phyloP scores from a whole-genome alignment of 2,888 invertebrate species.

The Drosophila cognata region DNA sequence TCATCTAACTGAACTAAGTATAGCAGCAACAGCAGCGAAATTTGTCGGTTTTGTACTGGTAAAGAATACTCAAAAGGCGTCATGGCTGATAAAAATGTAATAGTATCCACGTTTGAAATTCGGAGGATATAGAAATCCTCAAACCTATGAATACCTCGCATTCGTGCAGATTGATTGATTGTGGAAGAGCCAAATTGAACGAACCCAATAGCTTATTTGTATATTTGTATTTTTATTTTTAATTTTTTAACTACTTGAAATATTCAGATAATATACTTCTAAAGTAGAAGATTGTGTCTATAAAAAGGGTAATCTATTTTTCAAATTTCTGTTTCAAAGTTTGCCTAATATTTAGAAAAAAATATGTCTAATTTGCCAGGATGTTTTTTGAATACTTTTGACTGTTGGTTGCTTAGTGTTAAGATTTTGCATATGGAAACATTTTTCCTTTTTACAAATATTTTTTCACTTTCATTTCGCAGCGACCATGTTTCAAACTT shows the following conservation, averaged over 20 bases:
- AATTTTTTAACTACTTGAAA: neutral
- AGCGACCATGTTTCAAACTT: slow-evolving; percentile 94
- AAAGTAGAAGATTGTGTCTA: too few species aligned
- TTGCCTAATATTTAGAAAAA: too few species aligned
- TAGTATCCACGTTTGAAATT: neutral
- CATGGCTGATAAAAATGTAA: neutral
- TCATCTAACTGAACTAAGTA: neutral
- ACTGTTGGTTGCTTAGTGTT: too few species aligned
- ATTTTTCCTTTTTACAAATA: neutral
- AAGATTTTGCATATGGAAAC: too few species aligned
- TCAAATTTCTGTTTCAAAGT: too few species aligned
- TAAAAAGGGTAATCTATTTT: too few species aligned
- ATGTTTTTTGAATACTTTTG: too few species aligned
- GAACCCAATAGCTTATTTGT: neutral
- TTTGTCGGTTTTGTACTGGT: neutral
- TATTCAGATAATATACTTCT: too few species aligned
- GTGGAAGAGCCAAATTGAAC: too few species aligned
- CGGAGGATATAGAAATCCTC: too few species aligned
- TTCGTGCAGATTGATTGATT: neutral
- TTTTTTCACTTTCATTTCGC: neutral
- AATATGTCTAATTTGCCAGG: too few species aligned
- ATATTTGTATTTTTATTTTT: neutral
- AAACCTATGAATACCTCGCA: neutral
- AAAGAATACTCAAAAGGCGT: neutral
- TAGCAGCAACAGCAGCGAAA: neutral